Conservation (phyloP, 2,113 vertebrate genomes). For the Notechis scutatus region DNA sequence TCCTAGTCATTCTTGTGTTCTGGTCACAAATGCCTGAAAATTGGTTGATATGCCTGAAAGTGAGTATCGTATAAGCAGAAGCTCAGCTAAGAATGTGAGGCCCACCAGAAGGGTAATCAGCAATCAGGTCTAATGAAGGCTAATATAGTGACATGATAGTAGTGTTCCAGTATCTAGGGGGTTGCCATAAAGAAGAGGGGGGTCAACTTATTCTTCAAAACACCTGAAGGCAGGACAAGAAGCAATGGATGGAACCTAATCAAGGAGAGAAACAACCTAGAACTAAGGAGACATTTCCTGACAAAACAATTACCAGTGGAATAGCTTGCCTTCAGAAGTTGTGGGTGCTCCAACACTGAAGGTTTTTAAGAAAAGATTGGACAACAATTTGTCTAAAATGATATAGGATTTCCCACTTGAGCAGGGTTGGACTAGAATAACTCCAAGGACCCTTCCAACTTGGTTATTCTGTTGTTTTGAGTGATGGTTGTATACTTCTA, state of each 20-base stretch:
- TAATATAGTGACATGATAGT: neutral
- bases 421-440: too few relatives aligned
- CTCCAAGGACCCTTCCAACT: too few relatives aligned
- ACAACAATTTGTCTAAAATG: neutral
- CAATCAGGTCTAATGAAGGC: neutral
- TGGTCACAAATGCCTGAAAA: neutral
- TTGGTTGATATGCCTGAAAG: neutral
- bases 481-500: too few relatives aligned
- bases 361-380: neutral
- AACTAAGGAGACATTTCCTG: neutral
- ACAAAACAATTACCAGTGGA: neutral
- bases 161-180: neutral
- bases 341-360: neutral
- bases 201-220: neutral
- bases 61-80: neutral
- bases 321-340: neutral
- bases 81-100: neutral
- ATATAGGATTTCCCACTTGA: neutral
- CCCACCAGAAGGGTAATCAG: neutral
- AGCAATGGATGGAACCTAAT: neutral
- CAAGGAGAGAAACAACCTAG: neutral
- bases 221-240: neutral
- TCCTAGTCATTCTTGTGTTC: neutral
- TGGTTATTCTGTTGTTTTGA: too few relatives aligned
- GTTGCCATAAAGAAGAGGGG: neutral